A percentile compares a stretch with the other conserved stretches of the same genome.
These are phyloP conservation scores for Nephrocerus scutellatus DNA, from an alignment of 2,888 invertebrate species.

Conservation along the genomic window DNA sequence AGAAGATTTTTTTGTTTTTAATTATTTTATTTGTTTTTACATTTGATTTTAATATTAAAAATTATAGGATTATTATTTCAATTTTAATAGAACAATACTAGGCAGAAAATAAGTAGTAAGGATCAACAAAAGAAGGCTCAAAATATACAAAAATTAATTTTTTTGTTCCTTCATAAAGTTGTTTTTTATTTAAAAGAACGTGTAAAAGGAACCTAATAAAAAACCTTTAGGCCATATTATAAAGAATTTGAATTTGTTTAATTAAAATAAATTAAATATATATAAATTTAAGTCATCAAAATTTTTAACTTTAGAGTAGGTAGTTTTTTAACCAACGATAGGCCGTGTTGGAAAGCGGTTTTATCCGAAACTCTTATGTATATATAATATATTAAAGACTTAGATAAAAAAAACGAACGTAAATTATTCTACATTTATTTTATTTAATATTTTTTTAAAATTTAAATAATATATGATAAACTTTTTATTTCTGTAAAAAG, in stretches of 20 bases:
- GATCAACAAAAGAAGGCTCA: conserved; percentile 11
- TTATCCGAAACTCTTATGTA: too few species aligned
- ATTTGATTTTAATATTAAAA: too few species aligned
- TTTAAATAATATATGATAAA: too few species aligned
- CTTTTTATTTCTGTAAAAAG: conserved; percentile 33
- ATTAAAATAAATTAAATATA: conserved; percentile 16
- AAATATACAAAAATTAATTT: conserved; percentile 1
- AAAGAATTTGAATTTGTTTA: conserved; percentile 6
- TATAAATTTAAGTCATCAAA: conserved; percentile 20
- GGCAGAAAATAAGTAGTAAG: too few species aligned
- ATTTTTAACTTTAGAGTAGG: conserved; percentile 12
- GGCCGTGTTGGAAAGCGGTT: conserved; percentile 18
- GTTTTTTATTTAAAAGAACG: conserved; percentile 6
- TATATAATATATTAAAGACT: conserved; percentile 15
- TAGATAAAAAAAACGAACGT: conserved; percentile 10
- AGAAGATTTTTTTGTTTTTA: too few species aligned
- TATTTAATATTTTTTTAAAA: conserved; percentile 38
- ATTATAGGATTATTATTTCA: too few species aligned
- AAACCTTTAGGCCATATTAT: conserved; percentile 20
- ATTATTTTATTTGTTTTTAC: too few species aligned
- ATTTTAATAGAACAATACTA: too few species aligned
- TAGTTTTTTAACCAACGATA: background rate
- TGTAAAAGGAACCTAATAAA: conserved; percentile 7
- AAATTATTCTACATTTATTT: conserved; percentile 27
- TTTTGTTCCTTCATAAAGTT: background rate